These are phyloP conservation scores for Dasyurus viverrinus DNA, from an alignment of 2,113 vertebrate genomes.

Conservation along the genomic window DNA sequence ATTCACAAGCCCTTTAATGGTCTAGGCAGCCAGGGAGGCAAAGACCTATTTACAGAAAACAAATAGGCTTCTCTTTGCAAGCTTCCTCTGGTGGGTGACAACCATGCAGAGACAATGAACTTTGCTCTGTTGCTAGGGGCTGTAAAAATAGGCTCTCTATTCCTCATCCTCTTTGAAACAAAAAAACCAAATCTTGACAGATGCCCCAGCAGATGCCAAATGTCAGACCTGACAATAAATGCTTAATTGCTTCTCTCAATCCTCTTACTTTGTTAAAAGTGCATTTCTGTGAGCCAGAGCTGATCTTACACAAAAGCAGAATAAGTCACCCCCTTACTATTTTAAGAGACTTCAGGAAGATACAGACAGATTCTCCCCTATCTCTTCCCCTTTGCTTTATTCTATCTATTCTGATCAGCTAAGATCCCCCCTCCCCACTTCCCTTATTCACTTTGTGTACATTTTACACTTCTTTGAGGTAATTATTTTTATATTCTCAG, in stretches of 20 bases:
- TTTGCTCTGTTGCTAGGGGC: not conserved
- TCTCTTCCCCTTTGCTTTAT: not conserved
- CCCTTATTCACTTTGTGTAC: not conserved
- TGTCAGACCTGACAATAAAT: slow-evolving; percentile 74
- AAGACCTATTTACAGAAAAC: slow-evolving; percentile 30
- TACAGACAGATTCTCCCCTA: not conserved
- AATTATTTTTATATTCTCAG: not conserved
- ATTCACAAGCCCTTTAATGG: not conserved
- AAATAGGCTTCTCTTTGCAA: not conserved
- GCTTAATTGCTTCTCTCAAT: slow-evolving; percentile 65
- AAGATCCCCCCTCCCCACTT: too few species aligned
- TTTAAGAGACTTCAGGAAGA: not conserved
- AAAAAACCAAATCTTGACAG: not conserved
- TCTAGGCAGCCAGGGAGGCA: not conserved
- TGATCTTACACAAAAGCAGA: not conserved
- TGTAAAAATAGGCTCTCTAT: not conserved
- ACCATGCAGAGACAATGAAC: not conserved
- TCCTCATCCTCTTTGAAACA: slow-evolving; percentile 46
- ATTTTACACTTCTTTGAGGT: not conserved
- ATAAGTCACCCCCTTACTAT: not conserved
- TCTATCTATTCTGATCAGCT: not conserved
- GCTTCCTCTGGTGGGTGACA: not conserved
- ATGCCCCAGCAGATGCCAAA: slow-evolving; percentile 69
- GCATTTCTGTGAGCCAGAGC: not conserved
- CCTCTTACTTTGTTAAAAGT: slow-evolving; percentile 15